Base-by-base conservation (phyloP, 2,888 invertebrate species). In the Brachyptera risi region DNA sequence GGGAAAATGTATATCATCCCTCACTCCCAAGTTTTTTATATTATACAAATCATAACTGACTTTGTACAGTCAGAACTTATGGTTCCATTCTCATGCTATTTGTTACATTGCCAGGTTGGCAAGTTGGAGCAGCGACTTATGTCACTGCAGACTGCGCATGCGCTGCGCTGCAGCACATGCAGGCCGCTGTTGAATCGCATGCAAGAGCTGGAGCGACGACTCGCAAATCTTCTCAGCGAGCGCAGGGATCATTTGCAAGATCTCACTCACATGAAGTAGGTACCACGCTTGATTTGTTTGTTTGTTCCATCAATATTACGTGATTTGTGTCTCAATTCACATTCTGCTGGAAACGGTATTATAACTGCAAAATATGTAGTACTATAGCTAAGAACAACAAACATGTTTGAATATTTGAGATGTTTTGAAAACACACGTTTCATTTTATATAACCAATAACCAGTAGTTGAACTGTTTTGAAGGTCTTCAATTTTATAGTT, bases 191-290 rank as follows among this genome's bases (percentile, higher is more conserved):
- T 87, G 60, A 79, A 80, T 63, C 81, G 83, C 64, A 77, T 89
- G 70, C 81, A 83, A 65, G 81, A 79, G 59, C 76, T 86, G 56
- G 88, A 91, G 70, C 76, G 75, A 24, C 79, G 83, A 66, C 76
- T 90, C 50, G 75, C 79, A 37, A 76, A 78, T 64, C 78, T 88
- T 64, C 76, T 82, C 63, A 76, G 78, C 13, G 87, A 85, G 73
- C 79, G 87, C 67, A 82, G 83, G 66, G 79, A 79, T 58, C 86
- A 90, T 71, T 76, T 92, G 66, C 84, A 86, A 70, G 89, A 91
- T 73, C 79, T 91, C 61, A 84, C 86, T 67, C 86, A 86, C 72
- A 85, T 90, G 80, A 89, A 92, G 92, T 93, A 76, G 79, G 85
- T 73, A 23, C 42, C n/a, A 5, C 17, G 42, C 42, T 7, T 15